Base-by-base conservation (phyloP, 2,113 vertebrate genomes). In the Acanthochromis polyacanthus region DNA sequence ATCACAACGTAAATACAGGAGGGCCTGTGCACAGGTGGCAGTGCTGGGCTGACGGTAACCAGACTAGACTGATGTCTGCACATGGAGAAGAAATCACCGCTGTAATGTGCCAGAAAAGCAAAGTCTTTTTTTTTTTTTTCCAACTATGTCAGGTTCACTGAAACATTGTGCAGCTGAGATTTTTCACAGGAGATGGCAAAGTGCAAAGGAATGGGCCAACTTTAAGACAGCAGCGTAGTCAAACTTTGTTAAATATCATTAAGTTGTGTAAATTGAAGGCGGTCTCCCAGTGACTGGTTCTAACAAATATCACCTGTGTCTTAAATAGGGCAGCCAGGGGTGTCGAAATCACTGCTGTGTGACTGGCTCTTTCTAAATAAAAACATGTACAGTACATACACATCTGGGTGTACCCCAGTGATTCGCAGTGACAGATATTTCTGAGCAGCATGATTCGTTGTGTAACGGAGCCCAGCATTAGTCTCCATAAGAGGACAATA, bases 41-140 rank as follows among this genome's bases (percentile, higher is more conserved):
- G 73, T 12, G 53, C 75, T 66, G 71, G 61, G 22, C 56, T 81
- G 72, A 86, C 60, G 64, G 57, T 80, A 75, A 80, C 71, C 90
- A 85, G 79, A 83, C 76, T 71, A 14, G 45, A 74, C 69, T 28
- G 60, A 62, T 58, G 65, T 70, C 53, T 10, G 69, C 68, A 57
- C 4, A 1, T 15, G 43, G 30, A 51, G 78, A 84, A 87, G 22
- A 72, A 71, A 79, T 84, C 81, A 51, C 38, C 58, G 62, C 75
- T 59, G 46, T 25, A 64, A 53, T 43, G 56, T 80, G 19, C 57
- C 23, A 75, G 23, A 67, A 45, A 64, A 60, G 68, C 51, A 46
- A 9, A 43, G 7, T 36, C 19, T 11, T 0, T 25, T 25, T 25
- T 25, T 30, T 4, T 58, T 62, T 74, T 74, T 46, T 28, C 51